Percentiles rank a stretch among this genome's conserved stretches.
Conservation (phyloP, 2,797 vertebrate genomes). For the Lycodopsis pacificus region DNA sequence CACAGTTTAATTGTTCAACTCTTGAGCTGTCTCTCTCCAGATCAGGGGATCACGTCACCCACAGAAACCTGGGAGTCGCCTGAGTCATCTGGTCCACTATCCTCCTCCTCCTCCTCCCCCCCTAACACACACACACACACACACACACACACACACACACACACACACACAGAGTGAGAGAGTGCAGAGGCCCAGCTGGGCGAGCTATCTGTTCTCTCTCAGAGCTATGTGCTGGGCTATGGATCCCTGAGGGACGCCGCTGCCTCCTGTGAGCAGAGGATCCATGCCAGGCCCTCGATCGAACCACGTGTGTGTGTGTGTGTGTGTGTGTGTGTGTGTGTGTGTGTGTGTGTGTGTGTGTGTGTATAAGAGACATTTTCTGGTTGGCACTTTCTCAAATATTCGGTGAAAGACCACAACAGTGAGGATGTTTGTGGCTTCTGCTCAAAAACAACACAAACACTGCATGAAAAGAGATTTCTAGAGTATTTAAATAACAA, state of each 20-base stretch:
- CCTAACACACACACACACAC: slow-evolving; percentile 13
- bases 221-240: slow-evolving; percentile 63
- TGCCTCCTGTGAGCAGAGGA: slow-evolving; percentile 67
- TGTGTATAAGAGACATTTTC: background rate
- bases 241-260: slow-evolving; percentile 63
- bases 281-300: slow-evolving; percentile 57
- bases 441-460: background rate
- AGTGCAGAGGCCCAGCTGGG: slow-evolving; percentile 61
- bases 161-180: slow-evolving; percentile 22
- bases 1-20: too few species aligned
- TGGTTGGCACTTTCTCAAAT: slow-evolving; percentile 45
- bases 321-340: slow-evolving; percentile 32
- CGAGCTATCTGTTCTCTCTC: slow-evolving; percentile 38
- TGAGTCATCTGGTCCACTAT: slow-evolving; percentile 45
- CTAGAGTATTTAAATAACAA: background rate
- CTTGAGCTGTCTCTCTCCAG: background rate
- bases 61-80: slow-evolving; percentile 10
- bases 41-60: slow-evolving; percentile 33
- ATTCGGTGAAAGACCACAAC: slow-evolving; percentile 37
- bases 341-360: slow-evolving; percentile 13
- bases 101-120: slow-evolving; percentile 4
- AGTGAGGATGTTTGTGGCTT: slow-evolving; percentile 8
- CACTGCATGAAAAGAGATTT: background rate
- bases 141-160: slow-evolving; percentile 31
- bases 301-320: slow-evolving; percentile 25